These are phyloP conservation scores for Lamproptera curius DNA, from an alignment of 2,888 invertebrate genomes.

Conservation along the genomic window DNA sequence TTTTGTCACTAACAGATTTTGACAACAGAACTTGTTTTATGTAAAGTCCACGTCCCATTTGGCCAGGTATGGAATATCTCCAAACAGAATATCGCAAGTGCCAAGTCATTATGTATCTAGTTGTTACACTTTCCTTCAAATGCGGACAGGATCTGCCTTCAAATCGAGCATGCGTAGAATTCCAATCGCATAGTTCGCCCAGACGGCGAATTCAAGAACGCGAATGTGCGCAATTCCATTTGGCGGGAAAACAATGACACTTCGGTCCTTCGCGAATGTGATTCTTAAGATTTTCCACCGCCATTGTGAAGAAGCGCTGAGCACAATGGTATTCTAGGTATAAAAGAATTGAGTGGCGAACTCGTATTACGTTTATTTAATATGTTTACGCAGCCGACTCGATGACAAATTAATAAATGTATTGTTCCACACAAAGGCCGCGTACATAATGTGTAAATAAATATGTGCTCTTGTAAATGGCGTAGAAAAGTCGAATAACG, in stretches of 20 bases:
- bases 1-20: no score
- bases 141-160: conserved; percentile 13
- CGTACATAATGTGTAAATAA: conserved; percentile 21
- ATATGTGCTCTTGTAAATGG: conserved; percentile 9
- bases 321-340: conserved; percentile 34
- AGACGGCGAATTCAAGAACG: conserved; percentile 12
- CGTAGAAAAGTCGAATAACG: neutral
- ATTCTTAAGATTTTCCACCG: conserved; percentile 31
- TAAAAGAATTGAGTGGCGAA: conserved; percentile 40
- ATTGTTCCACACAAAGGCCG: conserved; percentile 46
- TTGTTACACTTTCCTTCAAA: conserved; percentile 20
- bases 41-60: no score
- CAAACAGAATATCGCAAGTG: no score
- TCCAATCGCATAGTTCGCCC: conserved; percentile 8
- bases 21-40: no score
- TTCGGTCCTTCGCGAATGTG: conserved; percentile 23
- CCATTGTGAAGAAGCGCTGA: conserved; percentile 34
- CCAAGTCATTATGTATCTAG: no score
- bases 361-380: conserved; percentile 46
- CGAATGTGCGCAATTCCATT: conserved; percentile 18
- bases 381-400: conserved; percentile 41
- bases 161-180: conserved; percentile 18
- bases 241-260: conserved; percentile 27
- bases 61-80: no score
- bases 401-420: conserved; percentile 49